Percentiles rank a stretch among this genome's conserved stretches.
Conservation (phyloP, 2,797 vertebrate genomes). For the Champsocephalus gunnari region DNA sequence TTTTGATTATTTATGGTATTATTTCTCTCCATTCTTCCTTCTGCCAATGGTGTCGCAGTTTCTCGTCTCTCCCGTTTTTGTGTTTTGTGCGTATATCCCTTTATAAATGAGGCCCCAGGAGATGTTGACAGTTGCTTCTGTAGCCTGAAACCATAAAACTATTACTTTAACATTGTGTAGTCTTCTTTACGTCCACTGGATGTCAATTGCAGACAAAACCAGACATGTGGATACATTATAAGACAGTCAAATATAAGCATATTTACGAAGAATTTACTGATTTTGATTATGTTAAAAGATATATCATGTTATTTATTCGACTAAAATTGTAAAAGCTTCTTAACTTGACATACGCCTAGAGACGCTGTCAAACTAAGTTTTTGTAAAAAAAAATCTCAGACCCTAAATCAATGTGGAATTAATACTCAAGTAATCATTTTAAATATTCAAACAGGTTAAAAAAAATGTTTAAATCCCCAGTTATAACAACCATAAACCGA, state of each 20-base stretch:
- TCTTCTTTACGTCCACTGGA: constrained; percentile 42
- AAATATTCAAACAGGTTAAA: constrained; percentile 56
- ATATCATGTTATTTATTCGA: constrained; percentile 17
- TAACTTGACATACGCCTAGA: not conserved
- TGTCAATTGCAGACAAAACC: constrained; percentile 27
- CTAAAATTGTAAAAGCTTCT: constrained; percentile 14
- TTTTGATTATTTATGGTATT: too few species aligned
- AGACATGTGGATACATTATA: not conserved
- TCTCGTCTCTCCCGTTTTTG: too few species aligned
- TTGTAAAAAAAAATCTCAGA: not conserved
- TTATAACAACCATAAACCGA: not conserved
- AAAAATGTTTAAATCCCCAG: constrained; percentile 16
- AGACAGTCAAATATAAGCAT: not conserved
- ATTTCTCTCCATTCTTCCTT: too few species aligned
- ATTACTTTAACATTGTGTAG: constrained; percentile 3
- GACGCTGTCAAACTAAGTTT: not conserved
- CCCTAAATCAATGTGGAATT: constrained; percentile 57
- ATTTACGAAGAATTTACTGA: constrained; percentile 25
- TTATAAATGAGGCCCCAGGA: not conserved
- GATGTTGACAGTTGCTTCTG: not conserved
- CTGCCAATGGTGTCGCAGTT: too few species aligned
- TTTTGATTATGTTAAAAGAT: constrained; percentile 22
- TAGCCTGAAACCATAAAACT: not conserved
- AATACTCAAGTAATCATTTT: constrained; percentile 72
- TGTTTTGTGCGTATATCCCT: too few species aligned